Conservation (phyloP, 2,113 vertebrate genomes). For the Garra rufa region DNA sequence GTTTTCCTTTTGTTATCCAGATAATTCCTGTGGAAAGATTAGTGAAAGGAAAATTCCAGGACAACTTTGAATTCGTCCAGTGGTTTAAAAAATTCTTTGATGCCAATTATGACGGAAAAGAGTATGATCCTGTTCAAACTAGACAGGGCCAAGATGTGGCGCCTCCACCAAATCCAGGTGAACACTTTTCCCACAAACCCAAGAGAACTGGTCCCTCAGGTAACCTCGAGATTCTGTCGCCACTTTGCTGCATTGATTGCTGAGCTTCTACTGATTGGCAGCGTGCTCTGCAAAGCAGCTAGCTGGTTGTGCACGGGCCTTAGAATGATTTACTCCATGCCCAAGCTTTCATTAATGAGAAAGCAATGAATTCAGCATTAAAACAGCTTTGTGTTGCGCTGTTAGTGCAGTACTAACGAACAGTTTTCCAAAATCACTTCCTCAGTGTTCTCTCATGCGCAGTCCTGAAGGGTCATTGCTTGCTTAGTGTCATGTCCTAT, state of each 20-base stretch:
- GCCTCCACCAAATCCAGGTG: conserved; percentile 94
- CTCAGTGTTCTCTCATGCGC: conserved; percentile 10
- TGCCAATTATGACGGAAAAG: conserved; percentile 98
- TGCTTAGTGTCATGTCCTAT: conserved; percentile 18
- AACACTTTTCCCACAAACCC: conserved; percentile 96
- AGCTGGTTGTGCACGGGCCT: conserved; percentile 69
- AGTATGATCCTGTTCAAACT: conserved; percentile 92
- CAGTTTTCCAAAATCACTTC: conserved; percentile 2
- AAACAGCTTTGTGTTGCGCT: conserved; percentile 39
- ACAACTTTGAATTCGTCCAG: conserved; percentile 99
- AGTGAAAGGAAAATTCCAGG: conserved; percentile 98
- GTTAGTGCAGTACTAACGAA: conserved; percentile 8
- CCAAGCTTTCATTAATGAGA: conserved; percentile 41
- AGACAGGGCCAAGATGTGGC: conserved; percentile 94
- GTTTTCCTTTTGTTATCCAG: conserved; percentile 71
- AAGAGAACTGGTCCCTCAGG: conserved; percentile 90
- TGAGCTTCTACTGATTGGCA: conserved; percentile 75
- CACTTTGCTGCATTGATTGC: conserved; percentile 68
- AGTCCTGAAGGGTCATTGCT: conserved; percentile 4
- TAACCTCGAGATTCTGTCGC: conserved; percentile 76
- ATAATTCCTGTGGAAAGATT: conserved; percentile 96
- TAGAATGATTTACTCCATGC: conserved; percentile 60
- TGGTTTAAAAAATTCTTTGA: conserved; percentile 99
- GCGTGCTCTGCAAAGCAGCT: conserved; percentile 66
- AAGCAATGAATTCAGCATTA: conserved; percentile 23